A percentile compares a stretch with the other conserved stretches of the same genome.
Conservation (phyloP, 2,888 invertebrate genomes). For the Beris morrisii region DNA sequence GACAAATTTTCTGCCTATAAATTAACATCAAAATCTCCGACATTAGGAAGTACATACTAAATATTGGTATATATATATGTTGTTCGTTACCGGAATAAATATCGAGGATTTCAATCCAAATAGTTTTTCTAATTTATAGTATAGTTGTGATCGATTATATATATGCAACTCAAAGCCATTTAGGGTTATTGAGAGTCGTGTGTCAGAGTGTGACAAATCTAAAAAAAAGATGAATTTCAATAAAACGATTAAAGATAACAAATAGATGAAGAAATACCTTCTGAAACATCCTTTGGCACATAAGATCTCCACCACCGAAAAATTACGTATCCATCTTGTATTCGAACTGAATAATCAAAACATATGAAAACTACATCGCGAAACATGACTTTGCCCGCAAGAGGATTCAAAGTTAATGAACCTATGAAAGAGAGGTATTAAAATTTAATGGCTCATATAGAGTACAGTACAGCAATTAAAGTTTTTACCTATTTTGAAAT, state of each 20-base stretch:
- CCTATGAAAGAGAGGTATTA: constrained; percentile 60
- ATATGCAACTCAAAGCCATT: constrained; percentile 95
- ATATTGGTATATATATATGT: background rate
- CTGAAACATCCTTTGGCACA: constrained; percentile 91
- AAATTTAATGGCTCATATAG: background rate
- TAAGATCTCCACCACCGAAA: constrained; percentile 98
- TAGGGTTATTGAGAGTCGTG: constrained; percentile 83
- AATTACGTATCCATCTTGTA: constrained; percentile 96
- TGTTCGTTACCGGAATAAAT: constrained; percentile 58
- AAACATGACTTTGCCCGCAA: constrained; percentile 98
- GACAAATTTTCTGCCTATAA: constrained; percentile 59
- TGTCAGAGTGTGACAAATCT: constrained; percentile 96
- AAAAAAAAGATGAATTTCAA: constrained; percentile 38
- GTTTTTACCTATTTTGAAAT: constrained; percentile 79
- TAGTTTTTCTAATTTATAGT: constrained; percentile 81
- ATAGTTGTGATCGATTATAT: constrained; percentile 88
- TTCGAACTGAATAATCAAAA: constrained; percentile 87
- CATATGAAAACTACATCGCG: constrained; percentile 92
- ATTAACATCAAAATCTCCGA: constrained; percentile 17
- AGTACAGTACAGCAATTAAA: background rate
- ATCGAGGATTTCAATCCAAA: constrained; percentile 84
- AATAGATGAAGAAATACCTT: constrained; percentile 64
- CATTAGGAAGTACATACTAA: background rate
- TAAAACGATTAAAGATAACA: background rate
- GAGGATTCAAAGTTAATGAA: constrained; percentile 90